Conservation (phyloP, 1,140 invertebrate species). For the Sipha flava region DNA sequence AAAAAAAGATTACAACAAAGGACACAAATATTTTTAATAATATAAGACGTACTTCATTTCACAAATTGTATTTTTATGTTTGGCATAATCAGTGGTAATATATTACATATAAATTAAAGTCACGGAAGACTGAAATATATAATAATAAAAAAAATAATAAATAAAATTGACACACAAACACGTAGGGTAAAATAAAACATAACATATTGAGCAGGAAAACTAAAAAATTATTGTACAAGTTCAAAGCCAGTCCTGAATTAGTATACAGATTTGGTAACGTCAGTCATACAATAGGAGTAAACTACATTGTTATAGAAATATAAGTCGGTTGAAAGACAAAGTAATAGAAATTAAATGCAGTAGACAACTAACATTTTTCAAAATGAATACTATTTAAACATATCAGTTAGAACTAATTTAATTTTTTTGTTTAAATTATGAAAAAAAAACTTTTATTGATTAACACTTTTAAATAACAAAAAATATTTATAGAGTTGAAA, state of each 20-base stretch:
- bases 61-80: no score
- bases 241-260: neutral
- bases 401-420: no score
- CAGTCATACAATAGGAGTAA: neutral
- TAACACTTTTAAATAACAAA: no score
- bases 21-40: no score
- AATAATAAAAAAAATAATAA: neutral
- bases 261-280: slow-evolving; percentile 30
- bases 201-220: slow-evolving; percentile 8
- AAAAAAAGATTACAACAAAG: no score
- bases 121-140: slow-evolving; percentile 27
- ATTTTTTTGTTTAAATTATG: no score
- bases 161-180: slow-evolving; percentile 2
- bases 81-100: neutral
- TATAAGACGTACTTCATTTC: no score
- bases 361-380: no score
- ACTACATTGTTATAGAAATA: neutral
- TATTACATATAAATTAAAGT: slow-evolving; percentile 1
- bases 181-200: neutral
- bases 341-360: no score
- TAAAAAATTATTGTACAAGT: neutral
- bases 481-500: neutral
- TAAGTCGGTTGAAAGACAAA: neutral
- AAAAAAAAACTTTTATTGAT: no score
- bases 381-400: neutral